Base-by-base conservation (phyloP, 2,888 invertebrate species). In the Diarsia dahlii region DNA sequence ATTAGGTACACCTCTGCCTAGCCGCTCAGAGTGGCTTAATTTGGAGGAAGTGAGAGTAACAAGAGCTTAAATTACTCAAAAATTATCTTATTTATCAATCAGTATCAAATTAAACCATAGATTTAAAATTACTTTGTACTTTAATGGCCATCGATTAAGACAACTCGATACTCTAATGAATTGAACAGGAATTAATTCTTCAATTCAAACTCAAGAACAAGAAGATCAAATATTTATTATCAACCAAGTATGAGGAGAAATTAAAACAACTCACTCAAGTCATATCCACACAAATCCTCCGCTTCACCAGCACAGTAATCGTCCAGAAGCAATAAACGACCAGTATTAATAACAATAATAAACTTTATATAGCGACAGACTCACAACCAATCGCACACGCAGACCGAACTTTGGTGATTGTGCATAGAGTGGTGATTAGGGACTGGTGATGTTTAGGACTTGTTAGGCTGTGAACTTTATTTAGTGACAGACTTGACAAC, bases 291-390 rank as follows among this genome's bases (percentile, higher is more conserved):
- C 18, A 84, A 86, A 0, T 28, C 18, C 10, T 0, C 4, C 66
- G 18, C 62, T 3, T 18, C 12, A 45, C 54, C 74, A 63, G 58
- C 71, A 50, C 86, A 71, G 78, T 87, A 85, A 85, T 88, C 86
- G 87, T 74, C 74, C 91, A 88, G 91, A 81, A 89, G 90, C 90
- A 91, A 91, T 90, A 90, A 90, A 91, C 87, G 87, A 63, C 60
- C 76, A 65, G 87, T 83, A 90, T 90, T 90, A 90, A 90, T 90
- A 90, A 90, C 88, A 90, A 90, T 87, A 90, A 90, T 89, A 90
- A 82, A 87, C 76, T 84, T 80, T 85, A 85, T 84, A 84, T 81
- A 83, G 83, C 83, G 77, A 82, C 79, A 66, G 76, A 82, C 81
- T 82, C 81, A 81, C 78, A 77, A 82, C 72, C 84, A 78, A 84